Evolutionary conservation across 2,797 vertebrate genomes (phyloP), one percentile per base, ranked within the genome.

Genomic region (Tragopan temminckii): DNA sequence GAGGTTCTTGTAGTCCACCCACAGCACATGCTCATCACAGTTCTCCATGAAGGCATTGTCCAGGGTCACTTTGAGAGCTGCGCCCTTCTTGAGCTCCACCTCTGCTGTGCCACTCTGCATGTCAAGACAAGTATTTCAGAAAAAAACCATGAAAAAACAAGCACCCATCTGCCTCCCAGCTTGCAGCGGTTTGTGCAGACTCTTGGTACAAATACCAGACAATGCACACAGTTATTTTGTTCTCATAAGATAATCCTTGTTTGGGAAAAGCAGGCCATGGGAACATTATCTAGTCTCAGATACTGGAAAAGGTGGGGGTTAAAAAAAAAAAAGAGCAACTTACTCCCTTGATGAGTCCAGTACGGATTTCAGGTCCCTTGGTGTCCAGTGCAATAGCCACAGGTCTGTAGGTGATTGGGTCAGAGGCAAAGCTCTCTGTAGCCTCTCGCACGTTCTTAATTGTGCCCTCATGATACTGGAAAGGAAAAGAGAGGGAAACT

Each of bases 321-420:
- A 43, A n/a, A 38, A 40, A n/a, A 43, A 61, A 11, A 31, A 24
- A 16, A 38, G 3, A 3, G 5, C 8, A 72, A 98, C 99, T 99
- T 96, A 99, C 99, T 70, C 99, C 99, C 94, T 99, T 99, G 97
- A 99, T 99, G 64, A 99, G 99, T 93, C 99, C 99, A 23, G 99
- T 99, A 95, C 99, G 98, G 97, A 99, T 99, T 98, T 99, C 99
- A 69, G 99, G 99, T 97, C 99, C 99, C 97, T 99, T 99, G 48
- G 99, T 99, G 97, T 99, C 99, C 97, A 99, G 97, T 90, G 99
- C 99, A 84, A 99, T 98, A 86, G 99, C 99, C 81, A 99, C 97
- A 12, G 99, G 99, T 97, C 98, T 98, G 97, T 99, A 99, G 21
- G 98, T 98, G 46, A 98, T 97, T 64, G 98, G 98, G 87, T 99